phyloP scores from a whole-genome alignment of 2,113 vertebrate genomes.

The Hemibagrus wyckioides region DNA sequence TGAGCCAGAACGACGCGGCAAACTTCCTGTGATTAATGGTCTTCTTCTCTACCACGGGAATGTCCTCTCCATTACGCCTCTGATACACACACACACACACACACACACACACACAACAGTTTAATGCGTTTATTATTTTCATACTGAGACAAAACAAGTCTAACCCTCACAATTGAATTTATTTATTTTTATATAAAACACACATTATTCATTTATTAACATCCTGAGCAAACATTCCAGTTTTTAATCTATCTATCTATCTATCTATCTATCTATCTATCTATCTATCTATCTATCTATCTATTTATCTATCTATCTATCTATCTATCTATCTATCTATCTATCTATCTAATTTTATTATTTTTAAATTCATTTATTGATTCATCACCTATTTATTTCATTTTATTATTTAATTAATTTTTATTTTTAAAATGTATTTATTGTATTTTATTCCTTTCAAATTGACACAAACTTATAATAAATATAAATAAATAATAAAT shows the following conservation, averaged over 20 bases:
- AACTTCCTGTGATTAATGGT: slow-evolving; percentile 98
- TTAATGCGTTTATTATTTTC: background rate
- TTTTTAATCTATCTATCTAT: background rate
- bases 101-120: background rate
- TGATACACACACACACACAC: slow-evolving; percentile 58
- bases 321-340: background rate
- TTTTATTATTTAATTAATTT: no score
- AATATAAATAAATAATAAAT: no score
- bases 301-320: background rate
- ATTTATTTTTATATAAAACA: background rate
- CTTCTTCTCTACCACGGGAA: slow-evolving; percentile 93
- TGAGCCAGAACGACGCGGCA: slow-evolving; percentile 92
- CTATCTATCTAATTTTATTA: no score
- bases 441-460: no score
- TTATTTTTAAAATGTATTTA: no score
- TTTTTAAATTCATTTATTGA: no score
- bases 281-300: background rate
- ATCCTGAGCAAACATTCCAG: background rate
- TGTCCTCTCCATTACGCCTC: slow-evolving; percentile 95
- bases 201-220: background rate
- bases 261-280: background rate
- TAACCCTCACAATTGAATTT: background rate
- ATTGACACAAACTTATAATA: no score
- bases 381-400: no score
- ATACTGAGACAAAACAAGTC: background rate